Evolutionary conservation across 2,113 vertebrate genomes (phyloP).

Genomic region (Ramphastos sulfuratus): DNA sequence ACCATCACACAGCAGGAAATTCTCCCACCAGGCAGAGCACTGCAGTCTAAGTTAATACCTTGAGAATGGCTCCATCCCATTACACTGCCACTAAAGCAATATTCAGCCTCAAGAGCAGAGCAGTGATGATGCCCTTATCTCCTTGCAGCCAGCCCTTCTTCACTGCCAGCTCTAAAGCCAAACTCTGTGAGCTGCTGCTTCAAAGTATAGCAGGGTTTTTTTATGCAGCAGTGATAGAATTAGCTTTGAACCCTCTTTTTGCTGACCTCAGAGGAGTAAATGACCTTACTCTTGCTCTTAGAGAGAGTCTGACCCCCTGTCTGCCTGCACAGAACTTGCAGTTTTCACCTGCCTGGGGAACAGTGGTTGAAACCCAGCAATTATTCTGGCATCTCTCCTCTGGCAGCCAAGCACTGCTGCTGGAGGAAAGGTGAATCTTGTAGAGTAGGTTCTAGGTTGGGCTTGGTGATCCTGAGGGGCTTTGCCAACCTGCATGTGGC

Average conservation of each 20-base stretch:
- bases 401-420: neutral
- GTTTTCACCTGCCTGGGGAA: neutral
- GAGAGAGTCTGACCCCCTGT: neutral
- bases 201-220: neutral
- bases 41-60: neutral
- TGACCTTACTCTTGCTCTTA: neutral
- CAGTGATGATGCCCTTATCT: constrained; percentile 18
- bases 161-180: neutral
- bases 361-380: neutral
- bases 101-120: neutral
- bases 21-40: neutral
- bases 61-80: neutral
- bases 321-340: neutral
- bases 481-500: no score
- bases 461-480: no score
- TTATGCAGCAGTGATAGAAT: constrained; percentile 9
- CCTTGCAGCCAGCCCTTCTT: neutral
- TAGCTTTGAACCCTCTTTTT: constrained; percentile 34
- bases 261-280: constrained; percentile 36
- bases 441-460: no score
- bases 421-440: neutral
- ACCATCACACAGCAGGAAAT: neutral
- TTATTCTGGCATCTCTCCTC: neutral
- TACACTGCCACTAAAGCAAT: neutral
- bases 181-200: neutral